Evolutionary conservation across 2,888 invertebrate genomes (phyloP).

Genomic region (Eilema caniola): DNA sequence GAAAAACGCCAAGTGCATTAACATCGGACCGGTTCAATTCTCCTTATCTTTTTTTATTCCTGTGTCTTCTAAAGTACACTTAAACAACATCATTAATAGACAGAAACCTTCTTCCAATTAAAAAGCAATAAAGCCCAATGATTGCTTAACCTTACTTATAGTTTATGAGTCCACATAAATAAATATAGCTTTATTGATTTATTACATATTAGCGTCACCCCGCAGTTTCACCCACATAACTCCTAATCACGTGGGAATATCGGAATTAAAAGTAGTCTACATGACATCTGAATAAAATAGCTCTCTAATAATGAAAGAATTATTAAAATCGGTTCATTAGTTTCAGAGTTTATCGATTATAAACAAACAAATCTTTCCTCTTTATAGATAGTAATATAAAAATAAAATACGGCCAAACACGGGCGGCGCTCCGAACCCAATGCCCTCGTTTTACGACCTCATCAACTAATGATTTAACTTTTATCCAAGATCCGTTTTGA

Average conservation of each 20-base stretch:
- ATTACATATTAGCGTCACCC: not conserved
- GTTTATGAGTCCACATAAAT: slow-evolving; percentile 5
- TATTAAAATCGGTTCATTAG: no score
- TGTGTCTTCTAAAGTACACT: not conserved
- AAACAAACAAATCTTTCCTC: no score
- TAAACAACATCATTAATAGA: not conserved
- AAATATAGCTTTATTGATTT: slow-evolving; percentile 14
- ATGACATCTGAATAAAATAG: no score
- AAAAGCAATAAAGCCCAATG: not conserved
- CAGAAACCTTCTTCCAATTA: not conserved
- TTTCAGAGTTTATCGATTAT: no score
- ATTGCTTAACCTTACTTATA: not conserved
- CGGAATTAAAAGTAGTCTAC: no score
- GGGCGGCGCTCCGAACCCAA: slow-evolving; percentile 19
- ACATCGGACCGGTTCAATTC: not conserved
- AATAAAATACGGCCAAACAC: not conserved
- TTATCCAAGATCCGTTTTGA: slow-evolving; percentile 38
- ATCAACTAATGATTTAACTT: slow-evolving; percentile 50
- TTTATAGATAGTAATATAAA: not conserved
- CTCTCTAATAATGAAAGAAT: no score
- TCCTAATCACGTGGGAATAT: no score
- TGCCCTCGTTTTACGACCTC: slow-evolving; percentile 49
- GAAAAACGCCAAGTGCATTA: not conserved
- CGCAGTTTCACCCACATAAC: no score
- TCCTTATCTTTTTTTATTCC: not conserved